Evolutionary conservation across 1,140 invertebrate genomes (phyloP).

Genomic region (Drosophila aff.): DNA sequence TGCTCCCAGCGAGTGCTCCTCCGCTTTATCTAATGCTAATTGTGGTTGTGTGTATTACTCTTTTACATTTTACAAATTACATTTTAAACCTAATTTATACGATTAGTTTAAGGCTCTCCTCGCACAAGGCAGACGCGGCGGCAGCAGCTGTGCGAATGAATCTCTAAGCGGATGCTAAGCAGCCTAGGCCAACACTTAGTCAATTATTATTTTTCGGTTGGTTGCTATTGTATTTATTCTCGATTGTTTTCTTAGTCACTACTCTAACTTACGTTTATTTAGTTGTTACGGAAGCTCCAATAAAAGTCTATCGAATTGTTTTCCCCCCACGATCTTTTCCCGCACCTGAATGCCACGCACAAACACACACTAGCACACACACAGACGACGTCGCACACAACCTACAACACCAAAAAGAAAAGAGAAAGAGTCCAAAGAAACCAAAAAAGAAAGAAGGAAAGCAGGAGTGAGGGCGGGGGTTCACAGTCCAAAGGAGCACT

Average conservation of each 20-base stretch:
- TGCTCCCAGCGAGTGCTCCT: slow-evolving; percentile 45
- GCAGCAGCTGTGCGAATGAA: slow-evolving; percentile 6
- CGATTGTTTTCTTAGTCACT: slow-evolving; percentile 67
- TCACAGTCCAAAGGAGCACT: background rate
- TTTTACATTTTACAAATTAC: slow-evolving; percentile 45
- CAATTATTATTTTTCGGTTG: slow-evolving; percentile 64
- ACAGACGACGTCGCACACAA: slow-evolving; percentile 66
- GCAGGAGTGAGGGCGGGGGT: slow-evolving; percentile 8
- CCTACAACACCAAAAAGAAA: slow-evolving; percentile 75
- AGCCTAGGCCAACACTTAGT: slow-evolving; percentile 65
- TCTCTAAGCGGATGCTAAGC: slow-evolving; percentile 2
- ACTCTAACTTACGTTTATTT: slow-evolving; percentile 44
- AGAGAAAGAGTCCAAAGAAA: slow-evolving; percentile 9
- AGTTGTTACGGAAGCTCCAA: slow-evolving; percentile 53
- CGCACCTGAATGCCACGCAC: background rate
- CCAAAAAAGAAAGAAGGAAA: slow-evolving; percentile 10
- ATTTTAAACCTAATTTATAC: slow-evolving; percentile 61
- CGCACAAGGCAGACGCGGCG: slow-evolving; percentile 11
- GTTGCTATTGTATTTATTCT: slow-evolving; percentile 67
- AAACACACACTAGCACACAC: slow-evolving; percentile 37
- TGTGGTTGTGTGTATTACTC: slow-evolving; percentile 82
- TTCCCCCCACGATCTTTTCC: slow-evolving; percentile 3
- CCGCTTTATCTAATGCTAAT: slow-evolving; percentile 71
- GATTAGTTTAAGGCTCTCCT: slow-evolving; percentile 48
- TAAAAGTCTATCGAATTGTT: slow-evolving; percentile 58